phyloP scores from a whole-genome alignment of 2,888 invertebrate species.

The Elegia similella region DNA sequence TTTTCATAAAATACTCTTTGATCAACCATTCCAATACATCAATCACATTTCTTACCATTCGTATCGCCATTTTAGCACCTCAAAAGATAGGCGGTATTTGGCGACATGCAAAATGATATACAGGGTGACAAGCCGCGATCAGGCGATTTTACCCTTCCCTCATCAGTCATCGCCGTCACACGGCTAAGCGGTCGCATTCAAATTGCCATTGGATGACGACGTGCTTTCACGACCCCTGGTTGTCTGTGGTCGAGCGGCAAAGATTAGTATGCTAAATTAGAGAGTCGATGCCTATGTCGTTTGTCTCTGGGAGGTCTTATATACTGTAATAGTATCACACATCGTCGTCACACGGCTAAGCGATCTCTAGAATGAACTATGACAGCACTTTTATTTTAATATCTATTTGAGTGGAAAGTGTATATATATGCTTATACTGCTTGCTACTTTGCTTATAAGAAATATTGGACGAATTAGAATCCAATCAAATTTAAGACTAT shows the following conservation, averaged over 20 bases:
- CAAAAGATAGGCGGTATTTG: constrained; percentile 14
- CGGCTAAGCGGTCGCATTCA: constrained; percentile 80
- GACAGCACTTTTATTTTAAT: too few species aligned
- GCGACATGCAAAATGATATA: constrained; percentile 57
- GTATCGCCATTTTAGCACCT: constrained; percentile 12
- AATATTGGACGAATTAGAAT: too few species aligned
- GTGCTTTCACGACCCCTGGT: constrained; percentile 77
- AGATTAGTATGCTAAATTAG: constrained; percentile 29
- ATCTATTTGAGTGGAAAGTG: too few species aligned
- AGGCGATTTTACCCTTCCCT: constrained; percentile 75
- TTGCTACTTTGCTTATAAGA: too few species aligned
- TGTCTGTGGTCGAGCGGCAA: constrained; percentile 57
- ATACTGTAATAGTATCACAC: constrained; percentile 26
- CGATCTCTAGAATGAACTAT: too few species aligned
- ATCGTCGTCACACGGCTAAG: constrained; percentile 74
- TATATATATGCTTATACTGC: too few species aligned
- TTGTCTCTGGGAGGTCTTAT: too few species aligned
- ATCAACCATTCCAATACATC: too few species aligned
- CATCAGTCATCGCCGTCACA: constrained; percentile 77
- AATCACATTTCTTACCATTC: too few species aligned
- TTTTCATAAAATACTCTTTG: too few species aligned
- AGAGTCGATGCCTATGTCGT: neutral
- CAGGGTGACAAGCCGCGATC: constrained; percentile 70
- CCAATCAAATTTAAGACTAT: too few species aligned
- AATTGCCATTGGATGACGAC: constrained; percentile 79